A percentile compares a stretch with the other conserved stretches of the same genome.
These are phyloP conservation scores for Phalacrocorax aristotelis DNA, from an alignment of 2,113 vertebrate species.

Conservation along the genomic window DNA sequence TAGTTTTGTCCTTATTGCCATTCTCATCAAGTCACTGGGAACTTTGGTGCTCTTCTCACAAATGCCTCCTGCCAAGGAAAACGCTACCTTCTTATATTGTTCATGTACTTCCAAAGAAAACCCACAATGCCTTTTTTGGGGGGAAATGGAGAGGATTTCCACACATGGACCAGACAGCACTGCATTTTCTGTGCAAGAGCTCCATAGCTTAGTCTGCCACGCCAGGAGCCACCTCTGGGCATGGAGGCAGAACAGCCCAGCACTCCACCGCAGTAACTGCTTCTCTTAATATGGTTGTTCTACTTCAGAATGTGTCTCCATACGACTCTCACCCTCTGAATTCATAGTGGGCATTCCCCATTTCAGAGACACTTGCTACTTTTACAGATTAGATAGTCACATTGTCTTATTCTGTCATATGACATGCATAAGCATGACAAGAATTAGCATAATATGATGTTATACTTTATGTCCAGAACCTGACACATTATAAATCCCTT, in stretches of 20 bases:
- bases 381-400: background rate
- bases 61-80: background rate
- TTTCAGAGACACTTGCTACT: background rate
- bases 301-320: background rate
- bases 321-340: background rate
- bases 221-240: background rate
- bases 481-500: background rate
- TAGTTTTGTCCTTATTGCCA: background rate
- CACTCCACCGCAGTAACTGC: background rate
- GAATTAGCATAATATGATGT: background rate
- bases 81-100: accelerated
- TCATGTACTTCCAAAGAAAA: background rate
- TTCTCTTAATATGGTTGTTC: accelerated
- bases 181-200: background rate
- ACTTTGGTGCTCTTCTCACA: background rate
- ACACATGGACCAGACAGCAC: background rate
- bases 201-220: accelerated
- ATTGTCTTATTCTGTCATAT: background rate
- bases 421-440: background rate
- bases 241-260: background rate
- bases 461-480: background rate
- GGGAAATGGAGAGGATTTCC: background rate
- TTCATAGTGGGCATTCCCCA: background rate
- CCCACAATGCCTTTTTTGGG: background rate
- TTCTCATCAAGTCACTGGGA: background rate